Percentiles rank a stretch among this genome's conserved stretches.
These are phyloP conservation scores for Lethenteron camtschaticum DNA, from an alignment of 2,113 vertebrate genomes.

Conservation along the genomic window DNA sequence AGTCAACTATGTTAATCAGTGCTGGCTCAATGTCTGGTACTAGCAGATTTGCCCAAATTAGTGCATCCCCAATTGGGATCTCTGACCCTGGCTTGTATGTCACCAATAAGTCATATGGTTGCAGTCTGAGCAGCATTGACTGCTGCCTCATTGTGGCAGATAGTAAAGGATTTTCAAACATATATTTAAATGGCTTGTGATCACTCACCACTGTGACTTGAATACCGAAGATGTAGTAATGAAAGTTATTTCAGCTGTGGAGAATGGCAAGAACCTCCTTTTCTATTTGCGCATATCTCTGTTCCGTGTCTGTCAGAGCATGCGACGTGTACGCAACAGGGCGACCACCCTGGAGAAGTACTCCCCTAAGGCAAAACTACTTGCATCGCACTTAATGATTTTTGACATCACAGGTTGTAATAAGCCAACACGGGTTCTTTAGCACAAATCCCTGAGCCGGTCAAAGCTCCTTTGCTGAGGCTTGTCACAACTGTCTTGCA, in stretches of 20 bases:
- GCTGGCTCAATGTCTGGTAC: no score
- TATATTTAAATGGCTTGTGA: neutral
- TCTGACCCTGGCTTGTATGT: conserved; percentile 2
- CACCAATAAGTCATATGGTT: neutral
- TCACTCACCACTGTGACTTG: neutral
- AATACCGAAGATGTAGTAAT: neutral
- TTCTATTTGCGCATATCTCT: neutral
- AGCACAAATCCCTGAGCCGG: neutral
- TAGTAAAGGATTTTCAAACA: neutral
- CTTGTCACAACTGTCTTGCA: neutral
- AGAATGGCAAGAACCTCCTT: neutral
- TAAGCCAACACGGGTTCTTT: neutral
- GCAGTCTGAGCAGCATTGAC: neutral
- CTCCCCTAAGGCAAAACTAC: neutral
- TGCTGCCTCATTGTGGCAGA: conserved; percentile 1
- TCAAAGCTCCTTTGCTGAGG: neutral
- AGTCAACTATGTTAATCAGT: no score
- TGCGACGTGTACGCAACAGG: neutral
- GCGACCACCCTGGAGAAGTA: conserved; percentile 1
- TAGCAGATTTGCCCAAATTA: no score
- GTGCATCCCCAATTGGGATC: neutral
- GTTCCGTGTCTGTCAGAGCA: neutral
- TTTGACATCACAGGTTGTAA: neutral
- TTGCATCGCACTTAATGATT: neutral
- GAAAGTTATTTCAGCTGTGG: neutral